phyloP scores from a whole-genome alignment of 2,797 vertebrate genomes.

The Mus caroli region DNA sequence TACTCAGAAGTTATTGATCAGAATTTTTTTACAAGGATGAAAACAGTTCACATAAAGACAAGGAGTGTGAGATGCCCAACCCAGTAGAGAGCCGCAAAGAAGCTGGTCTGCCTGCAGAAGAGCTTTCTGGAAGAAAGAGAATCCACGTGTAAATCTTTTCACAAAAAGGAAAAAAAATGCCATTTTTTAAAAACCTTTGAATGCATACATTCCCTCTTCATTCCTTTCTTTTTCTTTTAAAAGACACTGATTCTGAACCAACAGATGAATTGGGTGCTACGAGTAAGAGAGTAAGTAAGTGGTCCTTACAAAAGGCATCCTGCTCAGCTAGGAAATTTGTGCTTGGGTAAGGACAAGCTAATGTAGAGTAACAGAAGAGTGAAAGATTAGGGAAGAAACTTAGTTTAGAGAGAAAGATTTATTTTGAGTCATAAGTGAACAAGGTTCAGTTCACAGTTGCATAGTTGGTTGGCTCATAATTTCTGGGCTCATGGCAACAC shows the following conservation, averaged over 20 bases:
- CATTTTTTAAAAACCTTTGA: neutral
- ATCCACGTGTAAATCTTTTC: neutral
- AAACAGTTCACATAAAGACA: neutral
- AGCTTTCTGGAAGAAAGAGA: neutral
- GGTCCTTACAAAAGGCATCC: neutral
- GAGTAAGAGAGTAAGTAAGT: neutral
- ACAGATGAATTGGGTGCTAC: neutral
- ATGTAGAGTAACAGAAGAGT: neutral
- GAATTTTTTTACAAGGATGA: slow-evolving; percentile 3
- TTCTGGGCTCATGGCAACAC: neutral
- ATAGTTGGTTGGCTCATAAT: neutral
- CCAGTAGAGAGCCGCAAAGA: neutral
- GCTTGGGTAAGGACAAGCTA: neutral
- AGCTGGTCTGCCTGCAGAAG: neutral
- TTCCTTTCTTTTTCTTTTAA: neutral
- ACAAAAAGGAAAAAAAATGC: neutral
- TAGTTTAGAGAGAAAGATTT: neutral
- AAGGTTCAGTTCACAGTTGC: neutral
- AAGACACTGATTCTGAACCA: neutral
- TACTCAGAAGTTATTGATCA: neutral
- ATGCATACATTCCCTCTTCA: neutral
- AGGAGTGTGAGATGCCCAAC: neutral
- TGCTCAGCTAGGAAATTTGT: neutral
- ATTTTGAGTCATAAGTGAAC: neutral
- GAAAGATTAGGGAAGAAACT: neutral